Evolutionary conservation across 2,113 vertebrate genomes (phyloP).

Genomic region (Scalopus aquaticus): DNA sequence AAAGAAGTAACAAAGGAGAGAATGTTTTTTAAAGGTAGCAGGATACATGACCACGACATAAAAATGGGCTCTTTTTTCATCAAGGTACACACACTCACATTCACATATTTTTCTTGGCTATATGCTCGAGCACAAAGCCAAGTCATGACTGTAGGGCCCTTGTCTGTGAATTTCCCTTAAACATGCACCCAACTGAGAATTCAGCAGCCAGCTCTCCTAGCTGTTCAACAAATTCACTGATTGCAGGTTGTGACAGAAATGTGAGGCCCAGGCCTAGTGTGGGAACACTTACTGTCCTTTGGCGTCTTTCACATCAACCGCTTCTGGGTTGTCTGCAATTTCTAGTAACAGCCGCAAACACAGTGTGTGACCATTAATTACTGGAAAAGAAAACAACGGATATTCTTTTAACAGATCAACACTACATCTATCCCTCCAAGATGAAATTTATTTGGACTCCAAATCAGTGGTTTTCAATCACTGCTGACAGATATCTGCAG

Average conservation of each 20-base stretch:
- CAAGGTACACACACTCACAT: not conserved
- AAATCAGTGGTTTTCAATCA: not conserved
- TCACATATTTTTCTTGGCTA: not conserved
- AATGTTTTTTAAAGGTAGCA: not conserved
- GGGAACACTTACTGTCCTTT: constrained; percentile 95
- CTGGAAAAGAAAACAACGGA: constrained; percentile 80
- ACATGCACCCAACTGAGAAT: not conserved
- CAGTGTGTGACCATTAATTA: constrained; percentile 96
- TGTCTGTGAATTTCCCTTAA: not conserved
- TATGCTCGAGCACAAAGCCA: not conserved
- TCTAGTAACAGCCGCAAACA: constrained; percentile 95
- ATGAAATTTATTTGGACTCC: not conserved
- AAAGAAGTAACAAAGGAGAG: not conserved
- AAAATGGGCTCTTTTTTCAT: not conserved
- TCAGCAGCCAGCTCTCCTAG: not conserved
- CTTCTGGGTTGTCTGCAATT: constrained; percentile 89
- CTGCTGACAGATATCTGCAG: not conserved
- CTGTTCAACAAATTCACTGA: not conserved
- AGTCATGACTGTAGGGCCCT: not conserved
- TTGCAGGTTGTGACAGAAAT: not conserved
- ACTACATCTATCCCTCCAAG: not conserved
- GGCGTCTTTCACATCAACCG: constrained; percentile 91
- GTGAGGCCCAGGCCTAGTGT: not conserved
- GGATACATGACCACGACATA: not conserved
- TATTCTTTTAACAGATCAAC: not conserved